These are phyloP conservation scores for Porites cylindrica DNA, from an alignment of 92 coral and sea anemone species.

Conservation along the genomic window DNA sequence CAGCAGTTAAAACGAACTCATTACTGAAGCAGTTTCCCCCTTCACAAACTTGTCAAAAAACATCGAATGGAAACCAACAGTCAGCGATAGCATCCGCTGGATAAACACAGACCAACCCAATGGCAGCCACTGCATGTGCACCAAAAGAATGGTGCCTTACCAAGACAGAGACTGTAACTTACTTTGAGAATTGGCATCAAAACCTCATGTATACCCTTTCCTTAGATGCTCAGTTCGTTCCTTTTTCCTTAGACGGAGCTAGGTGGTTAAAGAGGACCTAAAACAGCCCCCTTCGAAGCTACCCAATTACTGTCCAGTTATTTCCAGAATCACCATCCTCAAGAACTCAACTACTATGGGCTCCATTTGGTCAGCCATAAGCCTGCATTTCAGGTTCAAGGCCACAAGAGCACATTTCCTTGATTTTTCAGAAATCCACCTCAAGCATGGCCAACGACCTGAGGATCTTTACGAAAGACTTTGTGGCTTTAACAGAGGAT, in stretches of 20 bases:
- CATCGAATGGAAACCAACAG: not conserved
- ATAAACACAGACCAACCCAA: not conserved
- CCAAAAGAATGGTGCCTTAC: constrained; percentile 60
- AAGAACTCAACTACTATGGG: constrained; percentile 36
- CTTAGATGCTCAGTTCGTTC: constrained; percentile 32
- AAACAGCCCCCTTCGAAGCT: not conserved
- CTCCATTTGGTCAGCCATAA: constrained; percentile 26
- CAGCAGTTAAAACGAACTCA: constrained; percentile 1
- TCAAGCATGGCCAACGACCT: constrained; percentile 45
- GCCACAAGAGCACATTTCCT: constrained; percentile 45
- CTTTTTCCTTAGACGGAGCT: constrained; percentile 23
- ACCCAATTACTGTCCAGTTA: constrained; percentile 36
- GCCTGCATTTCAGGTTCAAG: not conserved
- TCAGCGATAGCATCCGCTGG: constrained; percentile 2
- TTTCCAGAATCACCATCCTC: constrained; percentile 44
- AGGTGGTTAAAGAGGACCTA: constrained; percentile 47
- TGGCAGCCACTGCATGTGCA: not conserved
- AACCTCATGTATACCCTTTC: constrained; percentile 20
- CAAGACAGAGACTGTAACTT: constrained; percentile 43
- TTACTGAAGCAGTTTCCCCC: not conserved
- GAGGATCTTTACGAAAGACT: constrained; percentile 54
- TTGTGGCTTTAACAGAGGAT: constrained; percentile 48
- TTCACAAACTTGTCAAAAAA: not conserved
- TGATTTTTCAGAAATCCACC: constrained; percentile 40
- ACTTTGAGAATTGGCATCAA: constrained; percentile 12